Evolutionary conservation across 2,113 vertebrate genomes (phyloP).

Genomic region (Strix uralensis): DNA sequence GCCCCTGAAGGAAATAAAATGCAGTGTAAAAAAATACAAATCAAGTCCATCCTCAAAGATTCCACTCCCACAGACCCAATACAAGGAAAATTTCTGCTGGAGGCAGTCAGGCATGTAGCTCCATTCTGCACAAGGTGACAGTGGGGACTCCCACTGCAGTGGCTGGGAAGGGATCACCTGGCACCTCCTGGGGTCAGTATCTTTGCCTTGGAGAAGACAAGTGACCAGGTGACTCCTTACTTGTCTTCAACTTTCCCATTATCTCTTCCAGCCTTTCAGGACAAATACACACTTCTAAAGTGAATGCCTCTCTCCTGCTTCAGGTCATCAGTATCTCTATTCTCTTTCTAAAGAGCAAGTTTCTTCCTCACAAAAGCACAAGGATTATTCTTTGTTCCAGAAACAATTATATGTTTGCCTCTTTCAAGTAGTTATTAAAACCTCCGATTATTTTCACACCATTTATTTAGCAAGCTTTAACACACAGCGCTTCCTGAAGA

Average conservation of each 20-base stretch:
- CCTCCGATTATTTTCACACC: slow-evolving; percentile 25
- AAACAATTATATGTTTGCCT: not conserved
- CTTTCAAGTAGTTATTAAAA: slow-evolving; percentile 37
- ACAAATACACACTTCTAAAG: not conserved
- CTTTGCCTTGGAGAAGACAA: not conserved
- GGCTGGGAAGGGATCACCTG: not conserved
- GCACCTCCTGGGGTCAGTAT: not conserved
- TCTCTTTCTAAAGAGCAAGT: not conserved
- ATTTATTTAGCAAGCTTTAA: slow-evolving; percentile 45
- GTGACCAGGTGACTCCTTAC: not conserved
- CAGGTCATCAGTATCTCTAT: not conserved
- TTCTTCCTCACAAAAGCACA: not conserved
- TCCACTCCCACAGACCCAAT: not conserved
- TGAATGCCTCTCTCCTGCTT: not conserved
- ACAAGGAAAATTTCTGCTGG: not conserved
- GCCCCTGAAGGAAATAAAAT: not conserved
- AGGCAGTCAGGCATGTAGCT: not conserved
- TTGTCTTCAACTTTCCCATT: not conserved
- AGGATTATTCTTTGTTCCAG: not conserved
- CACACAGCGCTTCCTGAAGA: not conserved
- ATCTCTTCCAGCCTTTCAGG: not conserved
- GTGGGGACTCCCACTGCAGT: not conserved
- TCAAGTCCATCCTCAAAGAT: not conserved
- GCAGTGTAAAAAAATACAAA: not conserved
- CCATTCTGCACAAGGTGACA: not conserved